Percentiles rank a stretch among this genome's conserved stretches.
These are phyloP conservation scores for Euura lappo DNA, from an alignment of 1,140 invertebrate genomes.

Conservation along the genomic window DNA sequence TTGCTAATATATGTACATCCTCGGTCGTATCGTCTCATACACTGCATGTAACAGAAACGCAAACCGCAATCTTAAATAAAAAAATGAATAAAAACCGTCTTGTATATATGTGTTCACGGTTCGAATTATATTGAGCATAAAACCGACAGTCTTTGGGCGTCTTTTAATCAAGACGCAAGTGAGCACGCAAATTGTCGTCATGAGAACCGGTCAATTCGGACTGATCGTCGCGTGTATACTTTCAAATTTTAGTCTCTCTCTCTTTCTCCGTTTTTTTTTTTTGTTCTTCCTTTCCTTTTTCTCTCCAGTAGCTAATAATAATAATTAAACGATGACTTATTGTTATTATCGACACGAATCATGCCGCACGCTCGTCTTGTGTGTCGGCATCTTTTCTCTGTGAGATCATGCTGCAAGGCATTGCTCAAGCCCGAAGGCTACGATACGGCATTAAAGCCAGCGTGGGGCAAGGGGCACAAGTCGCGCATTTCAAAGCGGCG, in stretches of 20 bases:
- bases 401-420: background rate
- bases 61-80: background rate
- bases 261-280: background rate
- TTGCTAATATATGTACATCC: no score
- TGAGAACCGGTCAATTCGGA: background rate
- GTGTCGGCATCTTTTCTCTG: background rate
- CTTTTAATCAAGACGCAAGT: background rate
- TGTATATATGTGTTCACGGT: background rate
- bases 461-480: background rate
- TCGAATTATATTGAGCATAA: no score
- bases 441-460: background rate
- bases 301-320: no score
- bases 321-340: conserved; percentile 1
- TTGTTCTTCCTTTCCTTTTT: no score
- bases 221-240: background rate
- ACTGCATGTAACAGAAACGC: no score
- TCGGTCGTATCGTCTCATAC: no score
- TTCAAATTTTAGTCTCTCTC: background rate
- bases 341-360: background rate
- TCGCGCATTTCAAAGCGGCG: conserved; percentile 25
- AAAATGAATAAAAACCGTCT: conserved; percentile 10
- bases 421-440: background rate
- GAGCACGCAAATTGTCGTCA: background rate
- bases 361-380: background rate
- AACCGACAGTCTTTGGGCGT: background rate